Conservation (phyloP, 2,888 invertebrate genomes). For the Oscheius sp. region DNA sequence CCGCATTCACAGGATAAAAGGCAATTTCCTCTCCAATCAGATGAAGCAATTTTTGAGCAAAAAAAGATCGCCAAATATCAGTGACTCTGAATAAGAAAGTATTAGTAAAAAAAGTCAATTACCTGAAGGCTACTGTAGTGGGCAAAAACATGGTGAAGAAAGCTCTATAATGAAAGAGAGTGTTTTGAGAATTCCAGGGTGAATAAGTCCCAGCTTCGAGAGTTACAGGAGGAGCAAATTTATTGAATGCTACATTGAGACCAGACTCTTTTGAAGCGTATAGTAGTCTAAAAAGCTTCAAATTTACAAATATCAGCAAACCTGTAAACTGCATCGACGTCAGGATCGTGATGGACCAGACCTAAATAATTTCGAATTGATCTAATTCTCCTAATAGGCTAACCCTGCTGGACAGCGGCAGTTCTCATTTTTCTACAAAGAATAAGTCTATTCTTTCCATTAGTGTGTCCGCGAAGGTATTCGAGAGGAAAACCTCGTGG, state of each 20-base stretch:
- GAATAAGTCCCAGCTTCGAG: conserved; percentile 37
- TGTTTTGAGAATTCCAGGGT: conserved; percentile 56
- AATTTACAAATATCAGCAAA: neutral
- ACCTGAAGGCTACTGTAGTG: conserved; percentile 42
- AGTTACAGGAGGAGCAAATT: conserved; percentile 43
- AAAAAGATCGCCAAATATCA: conserved; percentile 52
- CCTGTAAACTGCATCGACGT: conserved; percentile 46
- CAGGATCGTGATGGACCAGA: conserved; percentile 46
- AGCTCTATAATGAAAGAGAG: conserved; percentile 43
- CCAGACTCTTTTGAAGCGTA: conserved; percentile 38
- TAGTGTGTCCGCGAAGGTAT: conserved; percentile 30
- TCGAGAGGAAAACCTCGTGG: conserved; percentile 50
- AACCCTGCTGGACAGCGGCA: conserved; percentile 50
- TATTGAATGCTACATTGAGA: conserved; percentile 37
- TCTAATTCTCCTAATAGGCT: too few species aligned
- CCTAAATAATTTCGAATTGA: too few species aligned
- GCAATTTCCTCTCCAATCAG: conserved; percentile 40
- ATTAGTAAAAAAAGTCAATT: neutral
- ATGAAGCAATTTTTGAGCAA: conserved; percentile 45
- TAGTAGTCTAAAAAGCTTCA: conserved; percentile 32
- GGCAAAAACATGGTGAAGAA: conserved; percentile 52
- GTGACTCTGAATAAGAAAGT: conserved; percentile 32
- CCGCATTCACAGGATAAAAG: conserved; percentile 47
- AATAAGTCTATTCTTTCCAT: conserved; percentile 29
- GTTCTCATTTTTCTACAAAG: conserved; percentile 35